Base-by-base conservation (phyloP, 2,797 vertebrate species). In the Lophius americanus region DNA sequence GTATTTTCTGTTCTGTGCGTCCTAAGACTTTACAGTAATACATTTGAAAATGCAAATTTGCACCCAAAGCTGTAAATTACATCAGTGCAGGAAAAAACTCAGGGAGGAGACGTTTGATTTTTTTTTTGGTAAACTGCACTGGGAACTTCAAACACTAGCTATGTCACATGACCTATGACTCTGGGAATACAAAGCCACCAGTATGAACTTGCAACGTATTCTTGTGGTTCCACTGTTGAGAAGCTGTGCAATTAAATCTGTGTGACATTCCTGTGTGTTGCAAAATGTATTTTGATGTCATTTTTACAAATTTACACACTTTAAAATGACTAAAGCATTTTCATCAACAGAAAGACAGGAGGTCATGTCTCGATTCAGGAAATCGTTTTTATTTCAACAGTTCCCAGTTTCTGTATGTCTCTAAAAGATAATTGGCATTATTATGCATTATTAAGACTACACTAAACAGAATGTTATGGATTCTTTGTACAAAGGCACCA, bases 361-460 rank as follows among this genome's bases (percentile, higher is more conserved):
- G 9, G 52, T 37, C 63, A 14, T 41, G 42, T 60, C 49, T 43
- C 36, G 23, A 1, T 48, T 60, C 4, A 37, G 47, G 64, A 68
- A 73, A 51, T 49, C 53, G 7, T n/a, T 68, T 80, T 75, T 75
- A 83, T 82, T 88, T 78, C 38, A 75, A 73, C 58, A 69, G 35
- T 55, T 38, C 5, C 63, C 11, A 60, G 53, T 47, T 37, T 78
- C 68, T 39, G 2, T 69, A 58, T 9, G 42, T 68, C 52, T 64
- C 14, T 68, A 36, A 61, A 57, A 60, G 42, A 72, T 36, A n/a
- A 54, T 64, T 74, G 54, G 65, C 58, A 77, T 79, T 33, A 58
- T 73, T 59, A 77, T 70, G 54, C 79, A 76, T 60, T 69, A 44
- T 60, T 68, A 82, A 83, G 88, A 83, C 52, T 73, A 79, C 81